Evolutionary conservation across 2,797 vertebrate species (phyloP), one percentile per base, ranked within the genome.

Genomic region (Coluber constrictor): DNA sequence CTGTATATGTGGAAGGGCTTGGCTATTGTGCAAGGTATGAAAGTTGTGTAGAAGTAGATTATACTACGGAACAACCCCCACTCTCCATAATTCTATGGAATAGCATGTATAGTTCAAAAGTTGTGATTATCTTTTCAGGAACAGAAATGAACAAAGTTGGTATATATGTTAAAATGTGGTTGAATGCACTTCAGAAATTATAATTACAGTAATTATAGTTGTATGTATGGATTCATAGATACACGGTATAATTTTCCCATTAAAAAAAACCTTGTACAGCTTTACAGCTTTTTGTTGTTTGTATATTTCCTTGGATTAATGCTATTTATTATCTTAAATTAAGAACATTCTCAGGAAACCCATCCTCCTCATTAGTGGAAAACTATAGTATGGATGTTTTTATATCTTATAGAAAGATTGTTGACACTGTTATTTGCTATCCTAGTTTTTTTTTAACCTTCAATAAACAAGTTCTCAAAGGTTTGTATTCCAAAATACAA

Each of bases 401-500:
- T 95, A 56, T 55, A 0, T 90, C 91, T 94, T 32, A 0, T 88
- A 94, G 92, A 89, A 92, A 90, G 9, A 0, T 0, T 87, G 87
- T 93, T 91, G 92, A 5, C 94, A 93, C 86, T 70, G 94, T 87
- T 96, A 27, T 54, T 95, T 96, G 92, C 93, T 57, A 1, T 92
- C 93, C 89, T 94, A 79, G 83, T 93, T 89, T 60, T 66, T 63
- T 88, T 94, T 96, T 86, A 89, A 92, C 91, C 96, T 92, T 93
- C 90, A 92, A 83, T 94, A 95, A 96, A 95, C 0, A 6, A 5
- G 51, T 96, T 97, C 93, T 97, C 92, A 56, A 56, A 91, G 94
- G 94, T 86, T 93, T 90, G 3, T 2, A 59, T 95, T 96, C 95
- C 95, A 66, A 51, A 96, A 95, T 96, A 94, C 92, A 96, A 95